These are phyloP conservation scores for Neogobius melanostomus DNA, from an alignment of 2,113 vertebrate genomes.

Conservation along the genomic window DNA sequence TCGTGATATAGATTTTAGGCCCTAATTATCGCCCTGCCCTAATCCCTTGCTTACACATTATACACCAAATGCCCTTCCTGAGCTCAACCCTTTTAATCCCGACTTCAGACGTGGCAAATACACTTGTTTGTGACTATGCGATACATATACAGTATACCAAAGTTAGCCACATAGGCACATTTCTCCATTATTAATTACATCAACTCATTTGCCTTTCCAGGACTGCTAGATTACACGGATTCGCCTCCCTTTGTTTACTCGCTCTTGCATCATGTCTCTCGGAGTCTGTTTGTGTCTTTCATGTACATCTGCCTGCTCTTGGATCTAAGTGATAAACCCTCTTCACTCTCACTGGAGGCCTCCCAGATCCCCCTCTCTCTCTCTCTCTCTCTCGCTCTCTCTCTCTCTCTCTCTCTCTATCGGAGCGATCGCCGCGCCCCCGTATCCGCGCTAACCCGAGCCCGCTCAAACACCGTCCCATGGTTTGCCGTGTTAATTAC, in stretches of 20 bases:
- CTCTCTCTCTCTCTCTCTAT: conserved; percentile 58
- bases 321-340: conserved; percentile 54
- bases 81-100: no score
- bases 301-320: conserved; percentile 36
- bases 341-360: conserved; percentile 58
- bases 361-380: conserved; percentile 55
- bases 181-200: background rate
- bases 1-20: no score
- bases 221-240: conserved; percentile 2
- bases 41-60: no score
- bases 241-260: conserved; percentile 50
- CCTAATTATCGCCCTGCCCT: no score
- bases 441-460: conserved; percentile 55
- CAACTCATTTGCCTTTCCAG: background rate
- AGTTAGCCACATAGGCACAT: background rate
- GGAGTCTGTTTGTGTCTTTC: conserved; percentile 24
- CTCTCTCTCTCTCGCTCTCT: conserved; percentile 64
- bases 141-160: no score
- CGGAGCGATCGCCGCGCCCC: conserved; percentile 70
- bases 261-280: conserved; percentile 45
- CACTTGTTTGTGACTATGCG: no score
- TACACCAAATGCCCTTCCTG: no score
- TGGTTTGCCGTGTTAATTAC: conserved; percentile 92
- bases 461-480: conserved; percentile 76
- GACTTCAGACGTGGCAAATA: no score